A percentile compares a stretch with the other conserved stretches of the same genome.
Conservation (phyloP, 2,888 invertebrate species). For the Taenaris catops region DNA sequence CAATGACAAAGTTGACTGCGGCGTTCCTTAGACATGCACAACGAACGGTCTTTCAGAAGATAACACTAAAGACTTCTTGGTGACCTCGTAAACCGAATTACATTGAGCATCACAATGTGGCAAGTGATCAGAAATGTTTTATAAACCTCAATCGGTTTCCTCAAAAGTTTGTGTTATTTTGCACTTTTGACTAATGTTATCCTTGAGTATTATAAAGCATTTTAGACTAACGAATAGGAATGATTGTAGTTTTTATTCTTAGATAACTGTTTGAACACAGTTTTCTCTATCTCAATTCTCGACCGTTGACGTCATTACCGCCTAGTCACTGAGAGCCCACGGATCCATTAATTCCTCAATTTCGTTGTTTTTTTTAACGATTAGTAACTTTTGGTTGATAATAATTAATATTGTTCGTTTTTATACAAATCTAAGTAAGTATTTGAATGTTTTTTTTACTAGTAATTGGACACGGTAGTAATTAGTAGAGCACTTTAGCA, state of each 20-base stretch:
- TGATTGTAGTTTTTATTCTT: conserved; percentile 42
- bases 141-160: conserved; percentile 49
- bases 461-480: conserved; percentile 69
- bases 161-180: conserved; percentile 33
- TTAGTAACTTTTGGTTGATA: conserved; percentile 71
- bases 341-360: conserved; percentile 55
- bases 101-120: conserved; percentile 46
- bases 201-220: conserved; percentile 67
- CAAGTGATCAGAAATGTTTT: conserved; percentile 54
- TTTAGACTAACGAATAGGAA: conserved; percentile 43
- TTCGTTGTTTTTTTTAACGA: conserved; percentile 52
- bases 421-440: conserved; percentile 59
- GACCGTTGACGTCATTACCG: conserved; percentile 61
- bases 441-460: conserved; percentile 47
- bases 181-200: conserved; percentile 38
- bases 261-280: conserved; percentile 44
- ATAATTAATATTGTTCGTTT: conserved; percentile 63
- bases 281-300: conserved; percentile 38
- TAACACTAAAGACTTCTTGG: conserved; percentile 41
- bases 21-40: conserved; percentile 46
- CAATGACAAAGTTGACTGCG: conserved; percentile 78
- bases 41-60: conserved; percentile 43
- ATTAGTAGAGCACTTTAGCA: conserved; percentile 70
- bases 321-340: conserved; percentile 78
- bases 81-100: conserved; percentile 34